These are phyloP conservation scores for Corythornis leucogaster DNA, from an alignment of 2,797 vertebrate genomes.

Conservation along the genomic window DNA sequence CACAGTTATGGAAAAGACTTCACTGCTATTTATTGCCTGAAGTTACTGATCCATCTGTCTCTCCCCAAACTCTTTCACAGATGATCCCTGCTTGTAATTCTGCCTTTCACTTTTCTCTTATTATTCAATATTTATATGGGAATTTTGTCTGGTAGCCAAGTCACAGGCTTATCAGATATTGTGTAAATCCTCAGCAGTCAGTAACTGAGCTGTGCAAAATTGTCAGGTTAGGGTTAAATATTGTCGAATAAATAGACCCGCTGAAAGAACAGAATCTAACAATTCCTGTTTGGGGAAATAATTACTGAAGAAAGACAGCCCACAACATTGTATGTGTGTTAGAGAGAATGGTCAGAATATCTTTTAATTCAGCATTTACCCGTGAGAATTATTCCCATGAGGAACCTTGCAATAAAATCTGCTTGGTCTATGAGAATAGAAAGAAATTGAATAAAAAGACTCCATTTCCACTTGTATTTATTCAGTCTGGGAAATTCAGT, in stretches of 20 bases:
- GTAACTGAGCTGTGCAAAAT: conserved; percentile 9
- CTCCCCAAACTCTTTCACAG: neutral
- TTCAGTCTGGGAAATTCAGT: conserved; percentile 87
- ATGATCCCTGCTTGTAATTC: neutral
- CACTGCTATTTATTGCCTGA: conserved; percentile 51
- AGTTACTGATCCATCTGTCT: conserved; percentile 48
- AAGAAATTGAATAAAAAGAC: conserved; percentile 88
- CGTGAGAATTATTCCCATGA: conserved; percentile 82
- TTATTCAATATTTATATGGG: neutral
- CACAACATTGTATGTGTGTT: conserved; percentile 61
- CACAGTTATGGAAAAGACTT: conserved; percentile 1
- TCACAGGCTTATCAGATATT: neutral
- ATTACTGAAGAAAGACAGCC: conserved; percentile 60
- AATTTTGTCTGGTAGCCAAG: conserved; percentile 23
- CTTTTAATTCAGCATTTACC: conserved; percentile 82
- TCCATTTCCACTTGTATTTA: conserved; percentile 86
- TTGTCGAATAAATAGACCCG: conserved; percentile 34
- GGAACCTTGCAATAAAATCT: conserved; percentile 81
- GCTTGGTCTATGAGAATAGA: conserved; percentile 83
- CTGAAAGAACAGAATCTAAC: conserved; percentile 55
- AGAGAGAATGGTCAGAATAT: conserved; percentile 72
- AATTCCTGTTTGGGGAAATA: conserved; percentile 50
- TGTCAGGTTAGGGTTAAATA: conserved; percentile 69
- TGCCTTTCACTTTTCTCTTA: neutral
- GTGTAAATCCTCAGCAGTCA: neutral